A percentile compares a stretch with the other conserved stretches of the same genome.
These are phyloP conservation scores for Ophiothrix spiculata DNA, from an alignment of 35 echinoderm and acorn worm species.

Conservation along the genomic window DNA sequence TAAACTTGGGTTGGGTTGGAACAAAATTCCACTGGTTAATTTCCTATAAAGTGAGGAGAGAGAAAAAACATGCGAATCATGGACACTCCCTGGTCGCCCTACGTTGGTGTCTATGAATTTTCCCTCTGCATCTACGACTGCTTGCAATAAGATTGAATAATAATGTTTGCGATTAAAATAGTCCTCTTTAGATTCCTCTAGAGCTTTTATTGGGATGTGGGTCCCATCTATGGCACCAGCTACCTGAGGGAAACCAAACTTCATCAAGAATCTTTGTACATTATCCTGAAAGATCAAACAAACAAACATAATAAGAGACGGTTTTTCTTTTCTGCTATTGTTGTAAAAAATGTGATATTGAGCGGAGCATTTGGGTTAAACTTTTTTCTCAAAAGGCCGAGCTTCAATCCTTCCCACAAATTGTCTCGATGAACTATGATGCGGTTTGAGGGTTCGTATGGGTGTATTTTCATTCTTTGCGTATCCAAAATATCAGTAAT, in stretches of 20 bases:
- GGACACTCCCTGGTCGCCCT: slow-evolving; percentile 11
- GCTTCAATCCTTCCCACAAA: too few relatives aligned
- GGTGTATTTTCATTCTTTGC: too few relatives aligned
- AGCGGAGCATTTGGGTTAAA: too few relatives aligned
- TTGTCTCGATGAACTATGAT: too few relatives aligned
- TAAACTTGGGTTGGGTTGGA: too few relatives aligned
- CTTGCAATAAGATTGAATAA: slow-evolving; percentile 14
- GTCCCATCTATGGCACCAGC: slow-evolving; percentile 18
- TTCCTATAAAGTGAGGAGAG: not conserved
- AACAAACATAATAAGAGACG: too few relatives aligned
- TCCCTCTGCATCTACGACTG: not conserved
- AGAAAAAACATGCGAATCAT: slow-evolving; percentile 14
- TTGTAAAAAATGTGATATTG: too few relatives aligned
- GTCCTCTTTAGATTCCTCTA: not conserved
- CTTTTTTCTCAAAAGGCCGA: too few relatives aligned
- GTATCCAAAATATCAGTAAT: too few relatives aligned
- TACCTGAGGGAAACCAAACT: slow-evolving; percentile 22
- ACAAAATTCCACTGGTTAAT: not conserved
- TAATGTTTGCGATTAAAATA: slow-evolving; percentile 17
- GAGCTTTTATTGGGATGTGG: slow-evolving; percentile 17
- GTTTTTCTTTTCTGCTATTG: too few relatives aligned
- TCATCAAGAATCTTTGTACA: not conserved
- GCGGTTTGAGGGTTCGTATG: too few relatives aligned
- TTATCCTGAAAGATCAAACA: not conserved
- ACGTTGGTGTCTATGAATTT: not conserved